Conservation (phyloP, 2,888 invertebrate genomes). For the Hydrotaea diabolus region DNA sequence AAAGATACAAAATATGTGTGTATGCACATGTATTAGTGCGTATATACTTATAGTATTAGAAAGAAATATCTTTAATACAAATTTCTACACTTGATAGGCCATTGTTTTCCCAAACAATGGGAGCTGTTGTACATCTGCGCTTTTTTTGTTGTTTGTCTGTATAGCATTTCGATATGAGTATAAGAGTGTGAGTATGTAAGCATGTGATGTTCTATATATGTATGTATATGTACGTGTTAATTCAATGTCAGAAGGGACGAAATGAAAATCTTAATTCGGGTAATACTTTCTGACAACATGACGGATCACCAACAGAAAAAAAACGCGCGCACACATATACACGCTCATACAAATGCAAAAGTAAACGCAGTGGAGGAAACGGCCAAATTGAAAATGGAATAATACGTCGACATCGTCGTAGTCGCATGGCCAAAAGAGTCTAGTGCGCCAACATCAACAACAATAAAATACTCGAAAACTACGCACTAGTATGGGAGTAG, state of each 20-base stretch:
- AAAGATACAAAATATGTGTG: no score
- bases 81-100: constrained; percentile 54
- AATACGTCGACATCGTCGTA: neutral
- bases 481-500: neutral
- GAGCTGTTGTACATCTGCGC: constrained; percentile 60
- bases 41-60: neutral
- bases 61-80: constrained; percentile 44
- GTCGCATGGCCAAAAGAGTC: neutral
- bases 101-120: constrained; percentile 60
- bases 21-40: neutral
- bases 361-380: constrained; percentile 67
- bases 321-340: constrained; percentile 1
- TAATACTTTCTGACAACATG: constrained; percentile 82
- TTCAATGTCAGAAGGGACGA: constrained; percentile 72
- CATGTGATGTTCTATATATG: no score
- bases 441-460: neutral
- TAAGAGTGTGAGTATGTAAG: neutral
- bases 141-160: constrained; percentile 19
- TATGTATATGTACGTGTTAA: constrained; percentile 65
- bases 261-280: constrained; percentile 81
- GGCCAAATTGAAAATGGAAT: constrained; percentile 47
- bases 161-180: neutral
- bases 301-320: constrained; percentile 79
- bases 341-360: constrained; percentile 71
- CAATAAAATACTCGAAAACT: neutral